A percentile compares a stretch with the other conserved stretches of the same genome.
These are phyloP conservation scores for Sebastes itinus DNA, from an alignment of 2,797 vertebrate genomes.

Conservation along the genomic window DNA sequence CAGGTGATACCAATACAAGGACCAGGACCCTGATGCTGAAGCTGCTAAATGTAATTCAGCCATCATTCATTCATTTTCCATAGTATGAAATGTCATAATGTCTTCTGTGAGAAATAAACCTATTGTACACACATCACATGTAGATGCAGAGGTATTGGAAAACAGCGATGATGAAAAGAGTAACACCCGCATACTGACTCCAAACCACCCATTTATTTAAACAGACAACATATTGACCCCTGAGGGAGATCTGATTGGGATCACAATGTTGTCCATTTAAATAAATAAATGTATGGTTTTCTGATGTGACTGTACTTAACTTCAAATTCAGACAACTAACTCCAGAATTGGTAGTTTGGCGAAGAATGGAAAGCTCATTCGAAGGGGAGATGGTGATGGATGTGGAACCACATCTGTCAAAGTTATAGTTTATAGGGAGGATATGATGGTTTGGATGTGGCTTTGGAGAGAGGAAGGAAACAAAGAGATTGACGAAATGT, in stretches of 20 bases:
- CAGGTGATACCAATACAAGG: background rate
- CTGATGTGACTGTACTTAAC: background rate
- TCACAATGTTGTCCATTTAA: background rate
- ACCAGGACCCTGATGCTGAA: background rate
- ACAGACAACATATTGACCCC: background rate
- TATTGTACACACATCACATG: background rate
- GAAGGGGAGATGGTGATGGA: background rate
- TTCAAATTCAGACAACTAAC: background rate
- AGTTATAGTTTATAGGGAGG: conserved; percentile 3
- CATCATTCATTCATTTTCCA: background rate
- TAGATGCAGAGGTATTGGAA: background rate
- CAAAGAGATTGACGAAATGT: background rate
- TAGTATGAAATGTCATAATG: background rate
- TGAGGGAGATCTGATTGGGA: background rate
- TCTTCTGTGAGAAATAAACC: background rate
- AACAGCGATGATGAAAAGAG: background rate
- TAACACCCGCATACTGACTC: background rate
- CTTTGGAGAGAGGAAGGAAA: background rate
- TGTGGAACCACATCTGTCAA: conserved; percentile 5
- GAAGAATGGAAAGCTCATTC: background rate
- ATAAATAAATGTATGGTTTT: background rate
- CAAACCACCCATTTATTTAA: background rate
- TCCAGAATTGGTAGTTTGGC: background rate
- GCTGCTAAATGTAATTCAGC: background rate
- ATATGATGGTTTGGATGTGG: conserved; percentile 3